These are phyloP conservation scores for Falco berigora DNA, from an alignment of 2,797 vertebrate genomes.

Conservation along the genomic window DNA sequence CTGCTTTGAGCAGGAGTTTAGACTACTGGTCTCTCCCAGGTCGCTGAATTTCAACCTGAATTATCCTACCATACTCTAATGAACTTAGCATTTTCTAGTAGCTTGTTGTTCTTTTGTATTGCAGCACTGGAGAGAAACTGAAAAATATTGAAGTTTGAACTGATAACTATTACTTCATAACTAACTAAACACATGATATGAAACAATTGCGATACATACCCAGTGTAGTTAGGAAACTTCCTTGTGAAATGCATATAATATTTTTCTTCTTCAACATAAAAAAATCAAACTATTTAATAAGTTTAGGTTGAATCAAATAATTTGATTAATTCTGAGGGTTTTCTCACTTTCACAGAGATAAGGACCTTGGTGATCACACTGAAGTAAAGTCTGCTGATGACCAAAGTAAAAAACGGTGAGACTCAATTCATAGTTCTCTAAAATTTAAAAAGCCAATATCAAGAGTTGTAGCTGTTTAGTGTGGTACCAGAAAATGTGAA, in stretches of 20 bases:
- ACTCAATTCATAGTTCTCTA: background rate
- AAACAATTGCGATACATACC: background rate
- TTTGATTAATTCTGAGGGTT: background rate
- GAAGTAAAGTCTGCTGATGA: constrained; percentile 24
- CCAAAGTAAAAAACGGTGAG: constrained; percentile 50
- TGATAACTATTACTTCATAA: background rate
- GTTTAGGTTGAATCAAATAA: background rate
- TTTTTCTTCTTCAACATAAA: background rate
- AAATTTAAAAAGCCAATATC: background rate
- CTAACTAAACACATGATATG: background rate
- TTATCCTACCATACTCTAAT: background rate
- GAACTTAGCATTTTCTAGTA: background rate
- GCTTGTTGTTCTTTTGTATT: background rate
- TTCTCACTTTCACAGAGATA: constrained; percentile 29
- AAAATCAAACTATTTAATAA: background rate
- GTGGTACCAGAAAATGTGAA: background rate
- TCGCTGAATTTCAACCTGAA: background rate
- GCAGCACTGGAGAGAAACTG: background rate
- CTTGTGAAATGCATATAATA: background rate
- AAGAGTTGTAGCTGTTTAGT: background rate
- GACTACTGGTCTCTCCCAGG: background rate
- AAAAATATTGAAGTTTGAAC: background rate
- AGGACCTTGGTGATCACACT: background rate
- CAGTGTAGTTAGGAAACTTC: background rate
- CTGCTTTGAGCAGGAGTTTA: background rate